A percentile compares a stretch with the other conserved stretches of the same genome.
Conservation (phyloP, 1,140 invertebrate genomes). For the Nephila pilipes region DNA sequence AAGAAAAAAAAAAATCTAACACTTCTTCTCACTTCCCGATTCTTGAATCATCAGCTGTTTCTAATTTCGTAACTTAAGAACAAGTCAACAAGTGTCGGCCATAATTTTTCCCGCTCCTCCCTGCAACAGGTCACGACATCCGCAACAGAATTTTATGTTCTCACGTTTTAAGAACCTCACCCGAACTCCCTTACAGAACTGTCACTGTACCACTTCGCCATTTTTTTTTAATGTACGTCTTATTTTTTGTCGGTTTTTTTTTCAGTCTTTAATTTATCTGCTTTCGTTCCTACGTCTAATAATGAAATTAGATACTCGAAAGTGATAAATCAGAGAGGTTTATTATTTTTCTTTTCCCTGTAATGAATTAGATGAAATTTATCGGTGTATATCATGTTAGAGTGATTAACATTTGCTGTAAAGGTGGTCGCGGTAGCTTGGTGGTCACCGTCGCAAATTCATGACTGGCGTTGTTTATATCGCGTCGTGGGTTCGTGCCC, state of each 20-base stretch:
- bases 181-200: not conserved
- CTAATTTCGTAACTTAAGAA: conserved; percentile 24
- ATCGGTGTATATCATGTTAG: too few species aligned
- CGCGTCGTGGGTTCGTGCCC: too few species aligned
- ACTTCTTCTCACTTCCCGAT: not conserved
- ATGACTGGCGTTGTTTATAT: too few species aligned
- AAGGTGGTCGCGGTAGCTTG: too few species aligned
- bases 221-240: not conserved
- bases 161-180: conserved; percentile 23
- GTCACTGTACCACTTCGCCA: not conserved
- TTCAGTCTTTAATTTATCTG: not conserved
- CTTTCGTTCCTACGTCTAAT: not conserved
- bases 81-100: not conserved
- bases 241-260: not conserved
- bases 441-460: too few species aligned
- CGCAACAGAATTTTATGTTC: not conserved
- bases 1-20: not conserved
- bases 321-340: too few species aligned
- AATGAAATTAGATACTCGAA: too few species aligned
- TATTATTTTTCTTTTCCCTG: too few species aligned
- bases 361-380: too few species aligned
- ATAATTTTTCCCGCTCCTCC: not conserved
- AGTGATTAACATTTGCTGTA: too few species aligned
- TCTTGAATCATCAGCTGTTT: conserved; percentile 25
- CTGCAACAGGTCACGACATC: conserved; percentile 2